A percentile compares a stretch with the other conserved stretches of the same genome.
phyloP scores from a whole-genome alignment of 2,888 invertebrate genomes.

The Carabus problematicus region DNA sequence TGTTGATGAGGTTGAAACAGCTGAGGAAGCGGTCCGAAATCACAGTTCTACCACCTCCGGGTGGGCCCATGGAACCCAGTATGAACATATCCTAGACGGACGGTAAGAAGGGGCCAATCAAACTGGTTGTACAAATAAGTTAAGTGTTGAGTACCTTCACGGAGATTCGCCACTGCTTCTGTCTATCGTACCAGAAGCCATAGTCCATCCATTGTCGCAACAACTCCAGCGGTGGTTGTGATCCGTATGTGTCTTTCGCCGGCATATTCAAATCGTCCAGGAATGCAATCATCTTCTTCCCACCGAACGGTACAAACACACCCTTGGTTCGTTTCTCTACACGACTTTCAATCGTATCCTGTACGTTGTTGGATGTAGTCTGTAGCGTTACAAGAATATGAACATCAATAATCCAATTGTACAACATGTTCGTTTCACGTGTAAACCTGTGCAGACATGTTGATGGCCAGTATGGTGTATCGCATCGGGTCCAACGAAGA shows the following conservation, averaged over 20 bases:
- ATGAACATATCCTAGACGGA: slow-evolving; percentile 77
- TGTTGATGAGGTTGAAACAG: slow-evolving; percentile 77
- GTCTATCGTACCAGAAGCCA: slow-evolving; percentile 87
- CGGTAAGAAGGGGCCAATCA: slow-evolving; percentile 23
- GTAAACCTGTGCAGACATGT: slow-evolving; percentile 82
- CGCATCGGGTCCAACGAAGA: slow-evolving; percentile 64
- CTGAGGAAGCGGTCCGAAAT: slow-evolving; percentile 81
- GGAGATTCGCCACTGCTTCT: slow-evolving; percentile 78
- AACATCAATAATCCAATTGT: slow-evolving; percentile 5
- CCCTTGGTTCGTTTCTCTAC: slow-evolving; percentile 89
- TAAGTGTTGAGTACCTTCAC: slow-evolving; percentile 72
- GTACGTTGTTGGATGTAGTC: slow-evolving; percentile 84
- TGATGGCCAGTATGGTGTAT: slow-evolving; percentile 75
- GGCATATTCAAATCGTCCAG: slow-evolving; percentile 96
- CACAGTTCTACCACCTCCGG: slow-evolving; percentile 84
- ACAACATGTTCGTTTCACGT: slow-evolving; percentile 9
- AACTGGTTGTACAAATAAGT: not conserved
- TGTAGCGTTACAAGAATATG: too few relatives aligned
- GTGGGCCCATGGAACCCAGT: slow-evolving; percentile 84
- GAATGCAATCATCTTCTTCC: slow-evolving; percentile 84
- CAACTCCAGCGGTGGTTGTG: slow-evolving; percentile 87
- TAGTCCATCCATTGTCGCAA: slow-evolving; percentile 88
- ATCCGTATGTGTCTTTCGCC: slow-evolving; percentile 85
- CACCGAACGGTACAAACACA: slow-evolving; percentile 79
- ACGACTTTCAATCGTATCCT: slow-evolving; percentile 85